Base-by-base conservation (phyloP, 2,113 vertebrate species). In the Neodon shergylaensis region DNA sequence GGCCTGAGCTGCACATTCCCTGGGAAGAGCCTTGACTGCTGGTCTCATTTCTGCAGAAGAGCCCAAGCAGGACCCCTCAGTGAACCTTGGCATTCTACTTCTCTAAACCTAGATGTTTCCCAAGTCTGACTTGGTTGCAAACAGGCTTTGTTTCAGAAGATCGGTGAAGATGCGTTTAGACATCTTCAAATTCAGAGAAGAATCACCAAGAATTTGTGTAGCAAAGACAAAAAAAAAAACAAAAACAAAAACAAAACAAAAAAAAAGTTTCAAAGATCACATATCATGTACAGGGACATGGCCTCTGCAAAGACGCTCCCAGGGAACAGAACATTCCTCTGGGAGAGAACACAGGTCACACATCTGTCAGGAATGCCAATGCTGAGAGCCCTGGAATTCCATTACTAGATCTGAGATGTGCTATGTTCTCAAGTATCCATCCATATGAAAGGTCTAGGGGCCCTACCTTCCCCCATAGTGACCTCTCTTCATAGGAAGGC, bases 221-320 rank as follows among this genome's bases (percentile, higher is more conserved):
- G 74, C 44, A 54, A 92, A 91, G 66, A 70, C 91, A 98, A 81
- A 47, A 47, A 92, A 98, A 79, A 44, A 44, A 44, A 49, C 10
- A 49, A 52, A 52, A 52, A 52, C 12, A 13, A 52, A 49, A 52
- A 13, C 2, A 13, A 52, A 49, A 49, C 47, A 49, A 49, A 92
- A 98, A 81, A 95, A 94, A 91, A 90, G 19, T 9, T 92, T 22
- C 3, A 61, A 82, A 42, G 94, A 36, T 19, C 73, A 63, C 42
- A 24, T 14, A 47, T 81, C 44, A 77, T 24, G 36, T n/a, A 28
- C 58, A 91, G 49, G 66, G 61, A 88, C 14, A 3, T 68, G 81
- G 74, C 90, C 81, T 84, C 81, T 72, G 33, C 49, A 54, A 58
- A 81, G 89, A 72, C 28, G 74, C 49, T 66, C 49, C 70, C 91